Percentiles rank a stretch among this genome's conserved stretches.
Evolutionary conservation across 2,797 vertebrate genomes (phyloP).

Genomic region (Enteromius anoplus): DNA sequence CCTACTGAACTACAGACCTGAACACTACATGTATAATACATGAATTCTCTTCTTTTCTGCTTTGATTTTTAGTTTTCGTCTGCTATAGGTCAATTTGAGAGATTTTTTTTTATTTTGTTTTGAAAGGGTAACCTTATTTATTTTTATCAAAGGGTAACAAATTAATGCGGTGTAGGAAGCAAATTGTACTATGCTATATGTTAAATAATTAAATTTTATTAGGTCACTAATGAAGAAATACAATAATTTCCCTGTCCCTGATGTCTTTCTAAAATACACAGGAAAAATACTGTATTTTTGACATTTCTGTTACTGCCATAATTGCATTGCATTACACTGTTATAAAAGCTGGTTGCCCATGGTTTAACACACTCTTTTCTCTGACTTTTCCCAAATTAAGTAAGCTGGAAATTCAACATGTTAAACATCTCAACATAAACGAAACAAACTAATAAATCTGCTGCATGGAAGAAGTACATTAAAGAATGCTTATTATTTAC

Average conservation of each 20-base stretch:
- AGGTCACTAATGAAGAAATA: neutral
- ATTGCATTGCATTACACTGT: neutral
- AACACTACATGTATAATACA: constrained; percentile 5
- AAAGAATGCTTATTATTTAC: neutral
- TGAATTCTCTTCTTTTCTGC: neutral
- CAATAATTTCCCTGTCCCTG: neutral
- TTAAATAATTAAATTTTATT: neutral
- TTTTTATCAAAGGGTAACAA: neutral
- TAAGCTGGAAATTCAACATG: neutral
- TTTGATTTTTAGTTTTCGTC: neutral
- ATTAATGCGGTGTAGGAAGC: neutral
- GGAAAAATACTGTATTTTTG: too few species aligned
- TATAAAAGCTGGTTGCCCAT: neutral
- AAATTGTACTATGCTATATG: neutral
- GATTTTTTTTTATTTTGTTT: neutral
- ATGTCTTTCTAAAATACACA: neutral
- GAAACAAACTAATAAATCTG: neutral
- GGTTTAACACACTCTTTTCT: neutral
- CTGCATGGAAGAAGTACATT: neutral
- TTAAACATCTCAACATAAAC: constrained; percentile 1
- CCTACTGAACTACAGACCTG: neutral
- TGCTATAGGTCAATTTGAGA: neutral
- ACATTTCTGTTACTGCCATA: neutral
- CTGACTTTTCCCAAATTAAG: neutral
- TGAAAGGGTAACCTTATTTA: neutral